phyloP scores from a whole-genome alignment of 2,113 vertebrate species.

The Hiodon tergisus region DNA sequence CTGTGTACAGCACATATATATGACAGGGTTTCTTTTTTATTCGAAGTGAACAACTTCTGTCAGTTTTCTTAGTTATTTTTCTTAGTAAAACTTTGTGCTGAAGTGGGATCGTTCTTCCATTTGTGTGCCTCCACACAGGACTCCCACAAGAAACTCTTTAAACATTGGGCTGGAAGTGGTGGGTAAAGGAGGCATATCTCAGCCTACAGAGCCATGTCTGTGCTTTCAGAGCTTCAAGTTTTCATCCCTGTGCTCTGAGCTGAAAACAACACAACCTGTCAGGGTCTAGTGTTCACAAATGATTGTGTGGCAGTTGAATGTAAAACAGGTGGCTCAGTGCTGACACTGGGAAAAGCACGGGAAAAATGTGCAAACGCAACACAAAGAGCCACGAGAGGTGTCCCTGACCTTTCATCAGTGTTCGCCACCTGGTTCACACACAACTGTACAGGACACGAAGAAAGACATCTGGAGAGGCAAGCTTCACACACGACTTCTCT shows the following conservation, averaged over 20 bases:
- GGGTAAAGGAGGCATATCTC: no score
- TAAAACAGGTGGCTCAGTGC: slow-evolving; percentile 63
- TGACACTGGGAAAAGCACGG: slow-evolving; percentile 58
- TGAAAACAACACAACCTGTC: slow-evolving; percentile 8
- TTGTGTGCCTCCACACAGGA: no score
- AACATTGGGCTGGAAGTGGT: no score
- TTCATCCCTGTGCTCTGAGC: slow-evolving; percentile 1
- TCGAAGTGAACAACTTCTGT: background rate
- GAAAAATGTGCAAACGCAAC: slow-evolving; percentile 65
- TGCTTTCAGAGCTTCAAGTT: background rate
- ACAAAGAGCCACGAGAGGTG: slow-evolving; percentile 44
- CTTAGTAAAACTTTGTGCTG: background rate
- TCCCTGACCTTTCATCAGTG: slow-evolving; percentile 58
- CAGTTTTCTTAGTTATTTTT: no score
- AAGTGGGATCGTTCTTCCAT: background rate
- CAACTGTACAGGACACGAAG: no score
- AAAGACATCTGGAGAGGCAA: no score
- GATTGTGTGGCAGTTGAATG: slow-evolving; percentile 52
- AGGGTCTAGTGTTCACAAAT: slow-evolving; percentile 28
- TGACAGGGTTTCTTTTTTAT: background rate
- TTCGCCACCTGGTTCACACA: slow-evolving; percentile 37
- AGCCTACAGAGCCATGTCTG: background rate
- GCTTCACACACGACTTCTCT: background rate
- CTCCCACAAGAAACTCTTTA: background rate
- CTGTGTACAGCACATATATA: background rate